Conservation (phyloP, 2,113 vertebrate species). For the Scatophagus argus region DNA sequence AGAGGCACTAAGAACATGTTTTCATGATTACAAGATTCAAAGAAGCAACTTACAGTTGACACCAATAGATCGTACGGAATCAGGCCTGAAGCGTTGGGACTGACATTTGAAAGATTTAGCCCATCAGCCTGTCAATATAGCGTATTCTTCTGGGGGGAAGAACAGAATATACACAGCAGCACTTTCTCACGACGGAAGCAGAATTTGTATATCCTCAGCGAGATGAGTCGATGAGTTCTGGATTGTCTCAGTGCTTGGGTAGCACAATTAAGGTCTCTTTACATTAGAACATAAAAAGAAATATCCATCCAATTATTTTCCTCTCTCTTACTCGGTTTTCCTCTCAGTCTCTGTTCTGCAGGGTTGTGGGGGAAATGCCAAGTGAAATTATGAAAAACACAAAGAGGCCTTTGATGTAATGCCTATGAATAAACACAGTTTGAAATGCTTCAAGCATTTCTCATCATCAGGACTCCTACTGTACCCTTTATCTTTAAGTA, state of each 20-base stretch:
- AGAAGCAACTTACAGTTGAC: constrained; percentile 30
- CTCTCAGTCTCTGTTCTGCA: constrained; percentile 32
- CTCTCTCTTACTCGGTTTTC: neutral
- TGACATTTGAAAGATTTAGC: constrained; percentile 17
- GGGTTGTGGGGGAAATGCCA: constrained; percentile 56
- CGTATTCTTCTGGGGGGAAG: neutral
- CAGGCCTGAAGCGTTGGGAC: neutral
- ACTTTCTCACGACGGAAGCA: constrained; percentile 10
- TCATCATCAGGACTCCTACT: constrained; percentile 57
- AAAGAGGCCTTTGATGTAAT: constrained; percentile 73
- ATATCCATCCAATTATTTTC: constrained; percentile 60
- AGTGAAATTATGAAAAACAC: constrained; percentile 68
- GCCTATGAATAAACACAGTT: constrained; percentile 67
- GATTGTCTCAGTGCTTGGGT: constrained; percentile 38
- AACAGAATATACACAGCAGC: neutral
- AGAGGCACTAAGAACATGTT: constrained; percentile 11
- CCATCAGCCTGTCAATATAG: neutral
- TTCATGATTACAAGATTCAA: constrained; percentile 52
- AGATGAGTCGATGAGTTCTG: constrained; percentile 28
- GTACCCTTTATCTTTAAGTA: constrained; percentile 62
- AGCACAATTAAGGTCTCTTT: constrained; percentile 64
- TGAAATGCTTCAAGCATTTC: constrained; percentile 65
- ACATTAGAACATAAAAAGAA: constrained; percentile 70
- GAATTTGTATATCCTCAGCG: constrained; percentile 25
- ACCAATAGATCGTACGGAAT: constrained; percentile 27